phyloP scores from a whole-genome alignment of 2,888 invertebrate genomes.

The Augochlorella aurata region DNA sequence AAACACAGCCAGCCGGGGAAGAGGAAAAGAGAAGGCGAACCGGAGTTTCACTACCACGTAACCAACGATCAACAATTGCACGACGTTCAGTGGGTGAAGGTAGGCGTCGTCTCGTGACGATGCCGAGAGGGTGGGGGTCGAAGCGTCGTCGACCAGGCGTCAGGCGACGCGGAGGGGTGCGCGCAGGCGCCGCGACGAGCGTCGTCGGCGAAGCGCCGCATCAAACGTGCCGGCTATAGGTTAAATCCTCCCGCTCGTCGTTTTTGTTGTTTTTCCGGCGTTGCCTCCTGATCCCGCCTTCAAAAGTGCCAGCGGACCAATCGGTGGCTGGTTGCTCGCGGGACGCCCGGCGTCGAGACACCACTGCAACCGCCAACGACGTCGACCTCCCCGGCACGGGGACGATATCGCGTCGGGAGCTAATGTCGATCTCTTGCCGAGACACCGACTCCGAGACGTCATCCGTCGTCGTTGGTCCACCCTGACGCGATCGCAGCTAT shows the following conservation, averaged over 20 bases:
- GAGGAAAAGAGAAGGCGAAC: slow-evolving; percentile 29
- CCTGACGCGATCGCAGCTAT: slow-evolving; percentile 8
- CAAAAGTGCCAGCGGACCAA: slow-evolving; percentile 80
- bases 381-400: slow-evolving; percentile 41
- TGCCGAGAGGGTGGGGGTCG: slow-evolving; percentile 41
- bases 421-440: slow-evolving; percentile 45
- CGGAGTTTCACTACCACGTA: slow-evolving; percentile 54
- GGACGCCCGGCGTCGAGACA: slow-evolving; percentile 58
- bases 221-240: slow-evolving; percentile 82
- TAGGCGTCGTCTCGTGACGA: slow-evolving; percentile 62
- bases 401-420: slow-evolving; percentile 41
- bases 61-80: slow-evolving; percentile 79
- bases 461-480: slow-evolving; percentile 46
- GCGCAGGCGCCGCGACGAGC: slow-evolving; percentile 76
- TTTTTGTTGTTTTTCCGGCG: slow-evolving; percentile 80
- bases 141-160: slow-evolving; percentile 60
- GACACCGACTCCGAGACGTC: slow-evolving; percentile 56
- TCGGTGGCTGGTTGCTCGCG: slow-evolving; percentile 67
- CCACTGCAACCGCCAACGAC: slow-evolving; percentile 45
- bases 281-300: slow-evolving; percentile 82
- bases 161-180: slow-evolving; percentile 58
- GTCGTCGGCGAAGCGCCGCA: slow-evolving; percentile 73
- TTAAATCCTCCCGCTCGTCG: slow-evolving; percentile 80
- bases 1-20: not conserved
- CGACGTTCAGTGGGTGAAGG: slow-evolving; percentile 60